Evolutionary conservation across 2,113 vertebrate species (phyloP).

Genomic region (Pterocles orientalis): DNA sequence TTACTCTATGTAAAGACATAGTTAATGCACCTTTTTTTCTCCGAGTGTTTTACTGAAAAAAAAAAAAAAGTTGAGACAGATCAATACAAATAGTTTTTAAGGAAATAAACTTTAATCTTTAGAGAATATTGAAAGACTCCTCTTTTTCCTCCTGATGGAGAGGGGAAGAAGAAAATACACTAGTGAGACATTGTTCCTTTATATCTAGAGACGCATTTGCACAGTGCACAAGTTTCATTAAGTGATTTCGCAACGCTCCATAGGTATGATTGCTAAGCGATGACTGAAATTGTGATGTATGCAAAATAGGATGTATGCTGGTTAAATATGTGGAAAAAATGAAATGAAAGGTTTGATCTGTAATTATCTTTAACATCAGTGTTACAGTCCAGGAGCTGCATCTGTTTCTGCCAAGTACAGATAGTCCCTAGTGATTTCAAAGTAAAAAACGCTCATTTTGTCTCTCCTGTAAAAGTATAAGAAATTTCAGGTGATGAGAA

Average conservation of each 20-base stretch:
- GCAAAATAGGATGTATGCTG: not conserved
- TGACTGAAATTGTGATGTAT: not conserved
- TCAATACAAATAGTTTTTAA: not conserved
- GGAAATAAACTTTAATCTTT: not conserved
- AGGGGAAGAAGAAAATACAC: not conserved
- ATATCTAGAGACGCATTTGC: not conserved
- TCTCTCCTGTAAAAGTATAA: not conserved
- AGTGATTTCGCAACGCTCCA: not conserved
- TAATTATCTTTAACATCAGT: not conserved
- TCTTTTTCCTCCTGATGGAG: not conserved
- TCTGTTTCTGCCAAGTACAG: not conserved
- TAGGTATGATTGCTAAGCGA: not conserved
- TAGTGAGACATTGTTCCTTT: not conserved
- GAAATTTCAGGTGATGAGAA: not conserved
- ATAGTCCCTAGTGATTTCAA: not conserved
- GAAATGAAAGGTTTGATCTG: not conserved
- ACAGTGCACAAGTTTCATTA: not conserved
- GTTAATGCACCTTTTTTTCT: not conserved
- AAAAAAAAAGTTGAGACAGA: not conserved
- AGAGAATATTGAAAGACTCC: accelerated
- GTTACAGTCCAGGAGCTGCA: not conserved
- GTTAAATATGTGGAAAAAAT: not conserved
- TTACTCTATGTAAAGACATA: not conserved
- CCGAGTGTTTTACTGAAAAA: not conserved
- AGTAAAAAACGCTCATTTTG: not conserved